Evolutionary conservation across 2,888 invertebrate genomes (phyloP).

Genomic region (Limnephilus marmoratus): DNA sequence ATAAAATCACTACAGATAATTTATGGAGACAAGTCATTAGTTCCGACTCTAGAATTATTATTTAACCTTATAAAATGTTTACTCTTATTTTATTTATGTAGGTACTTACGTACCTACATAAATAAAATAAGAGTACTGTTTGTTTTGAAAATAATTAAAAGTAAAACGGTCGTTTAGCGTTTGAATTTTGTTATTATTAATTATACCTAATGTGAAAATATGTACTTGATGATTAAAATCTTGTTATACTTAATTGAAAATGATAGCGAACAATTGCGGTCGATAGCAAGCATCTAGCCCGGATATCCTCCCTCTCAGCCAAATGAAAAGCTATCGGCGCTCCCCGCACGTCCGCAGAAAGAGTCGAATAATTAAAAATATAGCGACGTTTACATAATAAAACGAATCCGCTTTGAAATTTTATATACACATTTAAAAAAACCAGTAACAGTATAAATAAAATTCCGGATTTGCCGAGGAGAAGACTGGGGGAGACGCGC

Average conservation of each 20-base stretch:
- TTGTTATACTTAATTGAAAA: neutral
- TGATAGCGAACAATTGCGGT: neutral
- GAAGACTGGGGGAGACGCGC: slow-evolving; percentile 33
- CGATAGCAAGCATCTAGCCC: neutral
- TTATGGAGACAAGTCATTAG: too few relatives aligned
- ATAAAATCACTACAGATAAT: too few relatives aligned
- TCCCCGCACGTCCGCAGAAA: slow-evolving; percentile 39
- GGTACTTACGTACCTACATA: too few relatives aligned
- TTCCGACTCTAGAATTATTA: too few relatives aligned
- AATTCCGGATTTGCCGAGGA: slow-evolving; percentile 61
- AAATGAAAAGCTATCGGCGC: slow-evolving; percentile 6
- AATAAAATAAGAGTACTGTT: too few relatives aligned
- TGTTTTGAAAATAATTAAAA: too few relatives aligned
- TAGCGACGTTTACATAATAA: slow-evolving; percentile 60
- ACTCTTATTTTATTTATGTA: too few relatives aligned
- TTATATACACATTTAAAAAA: slow-evolving; percentile 60
- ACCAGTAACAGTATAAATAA: slow-evolving; percentile 63
- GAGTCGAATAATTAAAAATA: slow-evolving; percentile 58
- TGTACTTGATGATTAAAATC: neutral
- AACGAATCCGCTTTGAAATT: slow-evolving; percentile 60
- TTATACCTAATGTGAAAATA: too few relatives aligned
- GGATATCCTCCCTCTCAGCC: neutral
- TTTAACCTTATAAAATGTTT: too few relatives aligned
- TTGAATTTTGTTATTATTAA: too few relatives aligned
- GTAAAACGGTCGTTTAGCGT: too few relatives aligned